Percentiles rank a stretch among this genome's conserved stretches.
phyloP scores from a whole-genome alignment of 2,888 invertebrate genomes.

The Cantharis nigra region DNA sequence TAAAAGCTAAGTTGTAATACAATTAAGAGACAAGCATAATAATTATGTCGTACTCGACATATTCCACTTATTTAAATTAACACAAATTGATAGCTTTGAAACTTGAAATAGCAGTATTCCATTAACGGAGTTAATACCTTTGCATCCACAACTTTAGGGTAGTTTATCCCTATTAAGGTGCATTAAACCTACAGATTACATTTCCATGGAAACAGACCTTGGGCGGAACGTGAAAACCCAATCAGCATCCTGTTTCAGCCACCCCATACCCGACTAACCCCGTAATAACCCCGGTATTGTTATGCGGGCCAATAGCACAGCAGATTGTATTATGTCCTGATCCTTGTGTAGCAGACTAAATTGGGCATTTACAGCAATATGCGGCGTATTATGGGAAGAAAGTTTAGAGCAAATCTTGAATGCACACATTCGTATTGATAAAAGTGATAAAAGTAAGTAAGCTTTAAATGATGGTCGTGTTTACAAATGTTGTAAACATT shows the following conservation, averaged over 20 bases:
- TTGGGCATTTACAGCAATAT: conserved; percentile 45
- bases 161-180: conserved; percentile 31
- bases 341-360: conserved; percentile 34
- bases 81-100: conserved; percentile 16
- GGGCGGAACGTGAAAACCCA: conserved; percentile 30
- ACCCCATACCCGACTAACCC: conserved; percentile 29
- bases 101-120: conserved; percentile 12
- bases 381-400: conserved; percentile 51
- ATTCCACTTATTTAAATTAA: conserved; percentile 1
- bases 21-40: neutral
- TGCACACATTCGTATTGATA: neutral
- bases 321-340: conserved; percentile 34
- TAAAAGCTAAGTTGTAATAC: neutral
- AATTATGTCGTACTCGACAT: neutral
- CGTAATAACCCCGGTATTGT: conserved; percentile 34
- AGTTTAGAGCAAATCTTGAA: conserved; percentile 37
- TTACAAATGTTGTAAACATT: neutral
- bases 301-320: conserved; percentile 32
- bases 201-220: conserved; percentile 30
- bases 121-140: conserved; percentile 25
- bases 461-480: neutral
- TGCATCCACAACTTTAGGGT: conserved; percentile 28
- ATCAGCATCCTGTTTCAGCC: conserved; percentile 25
- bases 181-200: conserved; percentile 33
- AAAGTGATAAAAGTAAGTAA: neutral